Evolutionary conservation across 2,888 invertebrate genomes (phyloP).

Genomic region (Ophion ellenae): DNA sequence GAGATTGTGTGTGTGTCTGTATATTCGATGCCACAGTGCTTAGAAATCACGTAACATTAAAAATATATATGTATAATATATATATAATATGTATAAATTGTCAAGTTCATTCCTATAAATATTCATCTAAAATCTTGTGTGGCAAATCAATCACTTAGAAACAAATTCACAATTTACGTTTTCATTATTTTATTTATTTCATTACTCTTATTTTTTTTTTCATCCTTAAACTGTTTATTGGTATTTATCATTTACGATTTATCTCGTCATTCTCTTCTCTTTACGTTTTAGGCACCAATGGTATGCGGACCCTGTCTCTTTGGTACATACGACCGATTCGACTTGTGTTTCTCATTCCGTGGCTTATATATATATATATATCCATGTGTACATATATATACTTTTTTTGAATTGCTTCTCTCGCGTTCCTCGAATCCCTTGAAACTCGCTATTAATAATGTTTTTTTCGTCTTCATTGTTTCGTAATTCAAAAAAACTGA

Average conservation of each 20-base stretch:
- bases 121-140: slow-evolving; percentile 82
- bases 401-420: slow-evolving; percentile 24
- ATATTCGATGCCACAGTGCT: slow-evolving; percentile 79
- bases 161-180: slow-evolving; percentile 79
- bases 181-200: slow-evolving; percentile 48
- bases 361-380: slow-evolving; percentile 73
- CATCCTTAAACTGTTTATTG: slow-evolving; percentile 71
- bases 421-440: slow-evolving; percentile 35
- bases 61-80: slow-evolving; percentile 77
- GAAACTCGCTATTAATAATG: slow-evolving; percentile 19
- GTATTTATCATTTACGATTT: slow-evolving; percentile 66
- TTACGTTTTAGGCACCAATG: slow-evolving; percentile 83
- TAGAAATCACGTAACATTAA: slow-evolving; percentile 84
- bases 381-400: slow-evolving; percentile 24
- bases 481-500: slow-evolving; percentile 42
- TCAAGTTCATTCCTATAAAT: slow-evolving; percentile 83
- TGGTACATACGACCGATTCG: slow-evolving; percentile 84
- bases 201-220: slow-evolving; percentile 43
- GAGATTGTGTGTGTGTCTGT: slow-evolving; percentile 34
- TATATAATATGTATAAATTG: slow-evolving; percentile 82
- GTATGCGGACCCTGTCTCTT: slow-evolving; percentile 84
- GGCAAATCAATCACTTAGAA: slow-evolving; percentile 82
- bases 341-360: slow-evolving; percentile 74
- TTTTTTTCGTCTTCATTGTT: slow-evolving; percentile 25
- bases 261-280: slow-evolving; percentile 67